Base-by-base conservation (phyloP, 2,888 invertebrate genomes). In the Steromphala cineraria region DNA sequence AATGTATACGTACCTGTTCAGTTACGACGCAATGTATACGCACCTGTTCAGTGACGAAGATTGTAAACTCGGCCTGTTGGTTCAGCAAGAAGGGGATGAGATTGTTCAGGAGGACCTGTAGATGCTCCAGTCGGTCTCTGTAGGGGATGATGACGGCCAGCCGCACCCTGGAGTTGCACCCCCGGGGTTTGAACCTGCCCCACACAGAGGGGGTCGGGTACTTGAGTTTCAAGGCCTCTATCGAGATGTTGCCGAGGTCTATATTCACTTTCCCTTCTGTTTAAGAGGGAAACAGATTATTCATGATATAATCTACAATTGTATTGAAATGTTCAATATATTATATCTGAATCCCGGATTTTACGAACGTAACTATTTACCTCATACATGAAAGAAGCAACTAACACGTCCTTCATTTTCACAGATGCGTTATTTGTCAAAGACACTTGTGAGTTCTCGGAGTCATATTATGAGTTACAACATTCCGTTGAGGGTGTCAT, bases 81-180 rank as follows among this genome's bases (percentile, higher is more conserved):
- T 96, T 96, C 94, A 96, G 96, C 81, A 99, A 94, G 92, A 98
- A 96, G 31, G 97, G 97, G 94, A 98, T 98, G 94, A 99, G 95
- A 94, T 98, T 98, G 91, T 96, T 96, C 52, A 99, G 95, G 92
- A 98, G 97, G 87, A 96, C 95, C 85, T 96, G 95, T 85, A 99
- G 95, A 93, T 98, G 98, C 87, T 96, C 96, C 84, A 96, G 96
- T 67, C 98, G 95, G 89, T 97, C 96, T 80, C 98, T 95, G 94
- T 96, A 99, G 82, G 99, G 99, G 89, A 99, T 96, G 86, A 99
- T 95, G 85, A 99, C 96, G 86, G 98, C 99, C n/a, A 96, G 95
- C 91, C 96, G 96, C 92, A 97, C 96, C 87, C 96, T 95, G 21
- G 98, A 92, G 76, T 87, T 80, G 86, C 55, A 98, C 85, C 96